Base-by-base conservation (phyloP, 2,888 invertebrate genomes). In the Habrosyne pyritoides region DNA sequence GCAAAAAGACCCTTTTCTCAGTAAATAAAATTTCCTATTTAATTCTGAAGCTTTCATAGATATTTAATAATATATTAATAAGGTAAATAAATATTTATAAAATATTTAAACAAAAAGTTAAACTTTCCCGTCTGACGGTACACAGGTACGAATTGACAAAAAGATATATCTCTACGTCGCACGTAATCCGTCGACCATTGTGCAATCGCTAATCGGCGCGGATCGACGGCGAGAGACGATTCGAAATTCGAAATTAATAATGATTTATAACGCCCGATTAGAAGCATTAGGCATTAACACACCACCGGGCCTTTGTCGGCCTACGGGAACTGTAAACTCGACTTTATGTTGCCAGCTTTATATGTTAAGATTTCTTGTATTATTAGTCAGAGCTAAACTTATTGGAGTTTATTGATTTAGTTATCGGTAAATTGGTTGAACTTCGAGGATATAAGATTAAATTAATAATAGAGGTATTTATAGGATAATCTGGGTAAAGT, bases 211-310 rank as follows among this genome's bases (percentile, higher is more conserved):
- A 91, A 91, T 92, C 91, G 90, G 77, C 79, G 79, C 85, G 81
- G 89, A 90, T 89, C 89, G 89, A 72, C 84, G 78, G 71, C 72
- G 79, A 72, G 73, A 73, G 73, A 73, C 79, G 82, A 83, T 83
- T 83, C 79, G 77, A 87, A 88, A 89, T 90, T 92, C 79, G 77
- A 87, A 88, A 90, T 90, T 92, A 91, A 92, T 91, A 91, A 88
- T 90, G 89, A 92, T 92, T 91, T 91, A 92, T 89, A 86, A 83
- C 89, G 83, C 72, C 73, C 89, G 91, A 91, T 92, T 92, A 91
- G 80, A 81, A 75, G 81, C 78, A 77, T 86, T 87, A 85, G 78
- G 81, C 67, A 82, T 85, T 84, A 81, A 42, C 42, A 42, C 42
- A 71, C 73, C 67, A 81, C 83, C 75, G 77, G 66, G 65, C 77